Evolutionary conservation across 2,797 vertebrate species (phyloP).

Genomic region (Falco concolor): DNA sequence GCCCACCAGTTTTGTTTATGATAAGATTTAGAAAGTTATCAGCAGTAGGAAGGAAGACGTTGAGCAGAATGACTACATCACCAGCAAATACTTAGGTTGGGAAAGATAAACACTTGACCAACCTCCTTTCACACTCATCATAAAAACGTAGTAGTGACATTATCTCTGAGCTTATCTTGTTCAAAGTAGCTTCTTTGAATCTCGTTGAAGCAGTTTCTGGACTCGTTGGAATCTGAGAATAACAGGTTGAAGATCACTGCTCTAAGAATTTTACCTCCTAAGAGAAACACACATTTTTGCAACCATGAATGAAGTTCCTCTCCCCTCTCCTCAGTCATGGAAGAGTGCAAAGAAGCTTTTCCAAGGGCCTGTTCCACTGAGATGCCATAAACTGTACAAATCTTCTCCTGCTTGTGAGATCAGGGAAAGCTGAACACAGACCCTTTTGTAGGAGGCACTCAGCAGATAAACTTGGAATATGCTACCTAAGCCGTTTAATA

Average conservation of each 20-base stretch:
- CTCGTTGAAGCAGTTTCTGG: not conserved
- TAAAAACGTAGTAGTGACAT: not conserved
- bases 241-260: not conserved
- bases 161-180: not conserved
- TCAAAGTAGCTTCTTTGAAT: not conserved
- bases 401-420: not conserved
- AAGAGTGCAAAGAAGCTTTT: not conserved
- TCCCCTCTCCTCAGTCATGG: not conserved
- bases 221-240: not conserved
- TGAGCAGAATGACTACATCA: not conserved
- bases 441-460: not conserved
- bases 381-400: not conserved
- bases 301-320: accelerated
- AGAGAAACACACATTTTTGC: not conserved
- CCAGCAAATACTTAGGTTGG: not conserved
- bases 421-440: not conserved
- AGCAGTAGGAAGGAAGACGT: not conserved
- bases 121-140: not conserved
- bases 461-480: not conserved
- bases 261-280: not conserved
- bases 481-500: not conserved
- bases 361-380: not conserved
- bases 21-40: not conserved
- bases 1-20: not conserved
- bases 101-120: not conserved